phyloP scores from a whole-genome alignment of 2,797 vertebrate species.

The Neoniphon sammara region DNA sequence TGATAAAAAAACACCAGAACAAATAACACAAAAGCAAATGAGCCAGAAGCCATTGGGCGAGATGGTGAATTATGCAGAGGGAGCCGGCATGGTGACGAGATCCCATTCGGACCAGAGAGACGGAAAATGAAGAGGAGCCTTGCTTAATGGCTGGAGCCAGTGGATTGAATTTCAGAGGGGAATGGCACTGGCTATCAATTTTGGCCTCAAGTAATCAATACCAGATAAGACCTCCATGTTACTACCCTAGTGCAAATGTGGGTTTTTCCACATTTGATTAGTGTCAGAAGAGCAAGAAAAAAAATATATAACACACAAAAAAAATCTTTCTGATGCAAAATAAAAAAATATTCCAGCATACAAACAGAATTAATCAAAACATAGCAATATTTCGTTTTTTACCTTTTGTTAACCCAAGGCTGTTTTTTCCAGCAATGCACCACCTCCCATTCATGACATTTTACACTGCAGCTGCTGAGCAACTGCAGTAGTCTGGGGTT shows the following conservation, averaged over 20 bases:
- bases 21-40: conserved; percentile 62
- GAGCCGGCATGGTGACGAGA: conserved; percentile 40
- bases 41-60: conserved; percentile 47
- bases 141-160: conserved; percentile 56
- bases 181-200: conserved; percentile 68
- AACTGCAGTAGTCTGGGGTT: neutral
- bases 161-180: conserved; percentile 70
- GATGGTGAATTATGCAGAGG: conserved; percentile 63
- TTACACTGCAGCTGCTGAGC: neutral
- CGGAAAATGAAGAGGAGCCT: conserved; percentile 57
- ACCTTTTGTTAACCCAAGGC: neutral
- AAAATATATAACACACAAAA: neutral
- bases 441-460: neutral
- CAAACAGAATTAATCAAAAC: neutral
- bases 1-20: conserved; percentile 14
- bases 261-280: conserved; percentile 26
- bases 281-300: neutral
- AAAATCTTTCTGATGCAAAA: neutral
- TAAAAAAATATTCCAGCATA: neutral
- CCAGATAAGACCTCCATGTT: conserved; percentile 51
- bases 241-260: conserved; percentile 34
- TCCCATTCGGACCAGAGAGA: conserved; percentile 34
- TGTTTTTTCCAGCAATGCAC: too few relatives aligned
- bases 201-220: conserved; percentile 72
- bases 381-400: neutral